Evolutionary conservation across 2,797 vertebrate species (phyloP).

Genomic region (Bryconaethiops microstoma): DNA sequence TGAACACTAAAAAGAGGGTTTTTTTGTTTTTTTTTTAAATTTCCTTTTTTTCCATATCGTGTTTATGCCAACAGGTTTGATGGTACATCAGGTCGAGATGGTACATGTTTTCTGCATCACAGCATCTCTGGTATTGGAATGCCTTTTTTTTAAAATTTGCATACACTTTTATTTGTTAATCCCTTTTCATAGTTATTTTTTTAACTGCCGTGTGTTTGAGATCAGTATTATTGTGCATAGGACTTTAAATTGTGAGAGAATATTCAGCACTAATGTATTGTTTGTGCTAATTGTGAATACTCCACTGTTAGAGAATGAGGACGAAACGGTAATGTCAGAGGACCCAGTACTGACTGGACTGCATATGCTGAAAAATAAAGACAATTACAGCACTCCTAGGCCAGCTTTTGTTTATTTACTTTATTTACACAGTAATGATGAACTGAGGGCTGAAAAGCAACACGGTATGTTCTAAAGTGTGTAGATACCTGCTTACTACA

Average conservation of each 20-base stretch:
- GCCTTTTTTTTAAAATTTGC: not conserved
- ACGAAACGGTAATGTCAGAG: constrained; percentile 53
- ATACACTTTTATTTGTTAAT: not conserved
- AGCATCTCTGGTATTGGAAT: not conserved
- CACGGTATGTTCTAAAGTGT: not conserved
- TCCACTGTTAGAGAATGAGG: constrained; percentile 59
- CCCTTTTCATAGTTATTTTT: constrained; percentile 32
- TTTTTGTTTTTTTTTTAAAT: constrained; percentile 4
- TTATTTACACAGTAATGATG: not conserved
- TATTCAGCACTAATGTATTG: constrained; percentile 61
- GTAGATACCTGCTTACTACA: not conserved
- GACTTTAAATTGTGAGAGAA: constrained; percentile 61
- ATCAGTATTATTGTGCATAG: constrained; percentile 63
- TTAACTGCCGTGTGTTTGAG: constrained; percentile 56
- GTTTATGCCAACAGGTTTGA: constrained; percentile 28
- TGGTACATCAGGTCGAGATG: constrained; percentile 1
- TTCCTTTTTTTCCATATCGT: not conserved
- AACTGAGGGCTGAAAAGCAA: too few species aligned
- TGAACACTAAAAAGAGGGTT: not conserved
- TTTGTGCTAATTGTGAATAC: constrained; percentile 75
- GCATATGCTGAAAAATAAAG: constrained; percentile 72
- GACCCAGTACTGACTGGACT: constrained; percentile 55
- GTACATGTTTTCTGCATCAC: constrained; percentile 32
- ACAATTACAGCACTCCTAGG: constrained; percentile 21
- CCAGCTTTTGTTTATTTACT: not conserved